These are phyloP conservation scores for Lochmaea crataegi DNA, from an alignment of 2,888 invertebrate genomes.

Conservation along the genomic window DNA sequence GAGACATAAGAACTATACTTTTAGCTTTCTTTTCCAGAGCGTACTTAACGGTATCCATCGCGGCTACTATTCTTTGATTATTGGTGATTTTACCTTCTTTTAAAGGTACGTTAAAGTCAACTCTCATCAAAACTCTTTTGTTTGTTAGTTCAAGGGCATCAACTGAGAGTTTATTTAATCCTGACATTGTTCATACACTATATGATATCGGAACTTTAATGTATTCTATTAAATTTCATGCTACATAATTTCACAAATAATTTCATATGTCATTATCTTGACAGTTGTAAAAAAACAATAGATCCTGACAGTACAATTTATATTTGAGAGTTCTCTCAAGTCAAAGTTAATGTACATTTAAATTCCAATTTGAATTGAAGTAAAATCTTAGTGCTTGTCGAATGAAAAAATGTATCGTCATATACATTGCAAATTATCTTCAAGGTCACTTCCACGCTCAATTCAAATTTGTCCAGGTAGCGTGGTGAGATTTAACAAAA, in stretches of 20 bases:
- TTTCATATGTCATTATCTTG: background rate
- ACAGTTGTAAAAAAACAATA: background rate
- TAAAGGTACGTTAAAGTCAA: constrained; percentile 98
- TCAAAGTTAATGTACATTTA: no score
- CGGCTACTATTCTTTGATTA: constrained; percentile 96
- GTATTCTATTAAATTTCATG: background rate
- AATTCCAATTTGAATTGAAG: no score
- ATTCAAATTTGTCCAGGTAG: no score
- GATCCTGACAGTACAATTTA: no score
- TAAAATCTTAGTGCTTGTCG: no score
- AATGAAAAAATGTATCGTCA: no score
- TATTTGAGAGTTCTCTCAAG: no score
- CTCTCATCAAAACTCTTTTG: constrained; percentile 70
- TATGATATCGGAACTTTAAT: background rate
- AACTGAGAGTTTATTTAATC: background rate
- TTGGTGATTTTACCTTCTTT: constrained; percentile 97
- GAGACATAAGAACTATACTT: constrained; percentile 96
- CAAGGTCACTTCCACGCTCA: no score
- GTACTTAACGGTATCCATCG: constrained; percentile 91
- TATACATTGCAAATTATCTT: no score
- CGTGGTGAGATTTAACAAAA: no score
- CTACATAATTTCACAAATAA: background rate
- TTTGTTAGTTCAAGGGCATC: background rate
- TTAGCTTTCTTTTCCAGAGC: constrained; percentile 94
- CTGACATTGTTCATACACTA: background rate